Percentiles rank a stretch among this genome's conserved stretches.
phyloP scores from a whole-genome alignment of 2,888 invertebrate species.

The Brachypterus glaber region DNA sequence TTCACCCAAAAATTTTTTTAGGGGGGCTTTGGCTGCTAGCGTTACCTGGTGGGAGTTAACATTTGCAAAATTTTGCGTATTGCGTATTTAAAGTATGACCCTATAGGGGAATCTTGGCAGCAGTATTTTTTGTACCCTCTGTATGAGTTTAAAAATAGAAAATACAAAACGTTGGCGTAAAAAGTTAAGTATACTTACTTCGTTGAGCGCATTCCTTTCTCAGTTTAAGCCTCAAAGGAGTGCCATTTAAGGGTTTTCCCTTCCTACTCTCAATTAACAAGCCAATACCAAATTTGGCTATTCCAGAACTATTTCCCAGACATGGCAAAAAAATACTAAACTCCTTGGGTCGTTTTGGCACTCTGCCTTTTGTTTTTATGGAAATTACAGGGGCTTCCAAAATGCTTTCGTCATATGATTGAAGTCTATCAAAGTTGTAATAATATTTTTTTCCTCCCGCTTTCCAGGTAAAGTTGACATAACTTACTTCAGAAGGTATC shows the following conservation, averaged over 20 bases:
- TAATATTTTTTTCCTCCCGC: slow-evolving; percentile 70
- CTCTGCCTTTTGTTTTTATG: slow-evolving; percentile 74
- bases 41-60: no score
- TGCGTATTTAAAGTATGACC: no score
- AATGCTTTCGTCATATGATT: slow-evolving; percentile 75
- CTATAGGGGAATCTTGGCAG: no score
- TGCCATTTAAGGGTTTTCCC: slow-evolving; percentile 73
- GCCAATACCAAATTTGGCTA: slow-evolving; percentile 80
- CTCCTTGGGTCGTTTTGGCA: slow-evolving; percentile 80
- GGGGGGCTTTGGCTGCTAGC: no score
- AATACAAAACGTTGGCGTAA: neutral
- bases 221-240: slow-evolving; percentile 75
- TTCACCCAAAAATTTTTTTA: no score
- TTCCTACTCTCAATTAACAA: slow-evolving; percentile 72
- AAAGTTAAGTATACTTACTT: slow-evolving; percentile 44
- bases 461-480: slow-evolving; percentile 87
- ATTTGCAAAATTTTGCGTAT: no score
- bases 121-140: no score
- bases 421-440: slow-evolving; percentile 78
- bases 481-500: slow-evolving; percentile 85
- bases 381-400: slow-evolving; percentile 80
- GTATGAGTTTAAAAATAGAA: neutral
- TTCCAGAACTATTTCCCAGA: slow-evolving; percentile 77
- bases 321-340: slow-evolving; percentile 84
- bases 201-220: slow-evolving; percentile 90